Conservation (phyloP, 2,888 invertebrate genomes). For the Alloscopus bannaensis region DNA sequence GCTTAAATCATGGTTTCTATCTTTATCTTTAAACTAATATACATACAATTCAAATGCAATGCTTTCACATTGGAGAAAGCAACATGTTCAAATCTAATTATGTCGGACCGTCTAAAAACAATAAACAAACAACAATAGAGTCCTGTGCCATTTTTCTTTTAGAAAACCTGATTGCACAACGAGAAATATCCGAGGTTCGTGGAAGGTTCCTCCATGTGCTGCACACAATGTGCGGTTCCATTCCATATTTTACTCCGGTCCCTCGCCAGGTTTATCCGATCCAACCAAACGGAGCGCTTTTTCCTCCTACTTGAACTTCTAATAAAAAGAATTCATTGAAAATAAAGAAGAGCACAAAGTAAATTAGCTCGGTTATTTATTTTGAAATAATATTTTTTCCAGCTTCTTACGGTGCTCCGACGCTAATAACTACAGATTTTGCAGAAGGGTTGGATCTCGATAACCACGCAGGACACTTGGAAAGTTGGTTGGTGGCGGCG, state of each 20-base stretch:
- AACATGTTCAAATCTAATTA: too few species aligned
- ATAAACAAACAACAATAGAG: too few species aligned
- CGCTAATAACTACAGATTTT: constrained; percentile 15
- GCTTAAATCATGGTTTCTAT: too few species aligned
- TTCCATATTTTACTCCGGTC: constrained; percentile 57
- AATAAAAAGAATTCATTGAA: background rate
- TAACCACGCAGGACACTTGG: constrained; percentile 65
- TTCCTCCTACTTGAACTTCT: constrained; percentile 17
- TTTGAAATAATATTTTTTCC: too few species aligned
- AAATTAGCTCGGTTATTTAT: too few species aligned
- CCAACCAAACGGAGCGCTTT: constrained; percentile 56
- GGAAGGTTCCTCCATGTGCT: constrained; percentile 59
- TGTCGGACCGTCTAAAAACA: too few species aligned
- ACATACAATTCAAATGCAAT: too few species aligned
- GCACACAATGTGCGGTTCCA: constrained; percentile 53
- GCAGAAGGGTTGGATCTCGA: constrained; percentile 37
- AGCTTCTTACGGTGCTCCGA: constrained; percentile 1
- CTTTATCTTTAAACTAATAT: too few species aligned
- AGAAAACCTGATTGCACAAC: constrained; percentile 45
- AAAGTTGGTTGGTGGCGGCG: constrained; percentile 52
- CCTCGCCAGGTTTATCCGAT: constrained; percentile 26
- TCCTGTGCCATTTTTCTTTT: background rate
- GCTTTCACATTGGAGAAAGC: too few species aligned
- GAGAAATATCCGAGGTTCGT: constrained; percentile 43
- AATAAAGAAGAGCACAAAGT: background rate